Conservation (phyloP, 2,113 vertebrate genomes). For the Eudyptes chrysolophus region DNA sequence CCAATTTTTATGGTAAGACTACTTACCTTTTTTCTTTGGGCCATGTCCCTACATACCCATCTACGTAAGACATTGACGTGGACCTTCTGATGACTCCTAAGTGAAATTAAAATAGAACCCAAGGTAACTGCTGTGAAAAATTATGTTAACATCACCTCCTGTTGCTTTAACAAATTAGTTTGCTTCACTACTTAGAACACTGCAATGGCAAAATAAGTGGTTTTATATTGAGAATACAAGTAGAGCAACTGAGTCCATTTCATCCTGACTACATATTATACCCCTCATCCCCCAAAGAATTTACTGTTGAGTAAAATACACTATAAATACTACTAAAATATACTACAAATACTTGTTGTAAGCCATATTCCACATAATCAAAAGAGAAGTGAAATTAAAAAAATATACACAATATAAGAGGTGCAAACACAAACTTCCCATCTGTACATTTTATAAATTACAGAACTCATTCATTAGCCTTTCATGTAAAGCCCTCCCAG, state of each 20-base stretch:
- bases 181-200: not conserved
- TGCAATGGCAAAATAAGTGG: not conserved
- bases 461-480: not conserved
- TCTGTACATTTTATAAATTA: not conserved
- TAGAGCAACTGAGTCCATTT: not conserved
- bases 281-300: not conserved
- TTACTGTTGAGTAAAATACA: not conserved
- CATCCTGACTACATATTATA: not conserved
- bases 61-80: slow-evolving; percentile 96
- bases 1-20: not conserved
- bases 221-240: not conserved
- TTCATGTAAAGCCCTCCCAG: not conserved
- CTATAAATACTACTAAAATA: not conserved
- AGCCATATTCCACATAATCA: not conserved
- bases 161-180: not conserved
- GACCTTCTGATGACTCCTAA: slow-evolving; percentile 92
- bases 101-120: slow-evolving; percentile 26
- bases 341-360: not conserved
- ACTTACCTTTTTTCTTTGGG: slow-evolving; percentile 94
- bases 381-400: not conserved
- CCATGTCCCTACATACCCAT: slow-evolving; percentile 95
- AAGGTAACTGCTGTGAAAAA: not conserved
- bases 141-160: not conserved
- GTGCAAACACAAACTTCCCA: not conserved
- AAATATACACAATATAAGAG: not conserved